Evolutionary conservation across 2,113 vertebrate genomes (phyloP), one percentile per base, ranked within the genome.

Genomic region (Seriola dumerili): DNA sequence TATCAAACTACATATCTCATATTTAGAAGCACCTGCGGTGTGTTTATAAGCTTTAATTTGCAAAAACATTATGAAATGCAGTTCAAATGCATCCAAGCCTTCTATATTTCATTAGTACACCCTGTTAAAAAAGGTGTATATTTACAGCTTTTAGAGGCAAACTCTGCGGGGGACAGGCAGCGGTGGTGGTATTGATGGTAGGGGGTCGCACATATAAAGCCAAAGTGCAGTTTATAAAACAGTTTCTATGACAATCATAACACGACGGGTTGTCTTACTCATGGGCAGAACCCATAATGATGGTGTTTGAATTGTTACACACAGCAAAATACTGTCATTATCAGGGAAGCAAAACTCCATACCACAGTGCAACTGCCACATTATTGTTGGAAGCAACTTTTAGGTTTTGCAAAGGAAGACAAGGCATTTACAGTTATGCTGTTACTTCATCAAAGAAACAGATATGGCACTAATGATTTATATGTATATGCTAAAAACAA

Each of bases 191-290:
- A 44, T 66, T 63, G 46, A 89, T 87, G 74, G 85, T 52, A 55
- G 85, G 90, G 86, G 82, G 84, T 55, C 36, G 44, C 59, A 79
- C 64, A 88, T 83, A 88, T 69, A 87, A 84, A 85, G 75, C 68
- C 46, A 89, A 78, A 88, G 77, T 65, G 61, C 68, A 71, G 70
- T 85, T 72, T 85, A 83, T 81, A 61, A 76, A 83, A 75, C 69
- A 36, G 85, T 87, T 90, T 89, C 72, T 66, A 48, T 81, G 74
- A 83, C 83, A 88, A 84, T 87, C 59, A 69, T 59, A 61, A 74
- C 63, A 62, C 59, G 1, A 48, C n/a, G 4, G 78, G 85, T 80
- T 74, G 74, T 58, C 76, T 86, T 77, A 72, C 67, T 83, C 63
- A 67, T 73, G 44, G 76, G 9, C 63, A 77, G 34, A 88, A 64